phyloP scores from a whole-genome alignment of 2,113 vertebrate genomes.

The Mixornis gularis region DNA sequence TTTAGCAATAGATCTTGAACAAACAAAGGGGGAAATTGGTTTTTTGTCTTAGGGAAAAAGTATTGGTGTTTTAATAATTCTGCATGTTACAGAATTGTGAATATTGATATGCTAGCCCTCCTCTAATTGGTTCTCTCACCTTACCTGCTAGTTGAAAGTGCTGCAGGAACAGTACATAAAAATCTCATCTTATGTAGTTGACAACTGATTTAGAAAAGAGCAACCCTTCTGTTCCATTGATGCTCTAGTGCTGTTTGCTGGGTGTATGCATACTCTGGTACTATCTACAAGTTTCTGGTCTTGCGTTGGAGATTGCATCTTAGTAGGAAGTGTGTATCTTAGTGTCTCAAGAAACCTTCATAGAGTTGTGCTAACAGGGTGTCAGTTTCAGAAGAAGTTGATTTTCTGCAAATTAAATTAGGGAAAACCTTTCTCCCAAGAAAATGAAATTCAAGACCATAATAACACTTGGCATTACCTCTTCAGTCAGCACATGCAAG shows the following conservation, averaged over 20 bases:
- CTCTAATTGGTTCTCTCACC: background rate
- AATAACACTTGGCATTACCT: background rate
- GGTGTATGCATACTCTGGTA: background rate
- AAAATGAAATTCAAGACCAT: background rate
- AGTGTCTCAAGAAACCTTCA: background rate
- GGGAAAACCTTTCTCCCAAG: background rate
- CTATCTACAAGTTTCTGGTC: background rate
- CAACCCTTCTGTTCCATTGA: fast-evolving
- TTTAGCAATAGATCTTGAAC: background rate
- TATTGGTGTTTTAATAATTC: background rate
- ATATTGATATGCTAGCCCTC: background rate
- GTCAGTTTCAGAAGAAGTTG: background rate
- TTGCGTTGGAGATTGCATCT: background rate
- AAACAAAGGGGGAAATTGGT: background rate
- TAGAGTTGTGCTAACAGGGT: background rate
- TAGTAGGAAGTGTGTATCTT: background rate
- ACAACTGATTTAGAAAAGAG: background rate
- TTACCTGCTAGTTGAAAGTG: background rate
- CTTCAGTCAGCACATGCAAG: background rate
- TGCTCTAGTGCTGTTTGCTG: background rate
- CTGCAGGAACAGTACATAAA: background rate
- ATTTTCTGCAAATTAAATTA: background rate
- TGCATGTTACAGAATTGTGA: background rate
- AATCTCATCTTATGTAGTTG: background rate
- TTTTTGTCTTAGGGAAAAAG: background rate